Conservation (phyloP, 2,113 vertebrate genomes). For the Pomatorhinus ruficollis region DNA sequence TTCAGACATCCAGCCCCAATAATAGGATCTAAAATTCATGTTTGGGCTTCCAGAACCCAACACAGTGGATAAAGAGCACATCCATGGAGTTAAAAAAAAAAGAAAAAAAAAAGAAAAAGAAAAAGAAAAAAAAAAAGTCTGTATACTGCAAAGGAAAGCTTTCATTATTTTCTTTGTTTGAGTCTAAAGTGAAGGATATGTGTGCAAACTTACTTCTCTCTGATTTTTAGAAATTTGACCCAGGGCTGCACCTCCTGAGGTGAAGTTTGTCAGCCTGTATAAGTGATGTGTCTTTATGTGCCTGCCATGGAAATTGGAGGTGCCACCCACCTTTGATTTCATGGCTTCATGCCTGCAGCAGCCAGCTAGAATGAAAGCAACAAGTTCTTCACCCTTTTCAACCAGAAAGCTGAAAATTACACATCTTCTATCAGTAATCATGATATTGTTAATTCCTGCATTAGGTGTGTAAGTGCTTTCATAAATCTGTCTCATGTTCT, state of each 20-base stretch:
- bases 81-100: not conserved
- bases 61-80: not conserved
- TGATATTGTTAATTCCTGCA: not conserved
- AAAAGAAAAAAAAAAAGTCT: not conserved
- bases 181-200: not conserved
- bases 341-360: not conserved
- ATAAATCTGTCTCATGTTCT: not conserved
- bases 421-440: not conserved
- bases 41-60: not conserved
- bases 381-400: not conserved
- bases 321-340: not conserved
- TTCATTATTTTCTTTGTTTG: not conserved
- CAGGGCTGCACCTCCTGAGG: not conserved
- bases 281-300: not conserved
- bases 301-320: not conserved
- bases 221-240: not conserved
- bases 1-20: not conserved
- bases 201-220: not conserved
- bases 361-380: not conserved
- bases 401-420: not conserved
- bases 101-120: not conserved
- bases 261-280: too few relatives aligned
- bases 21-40: not conserved
- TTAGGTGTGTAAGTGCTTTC: not conserved
- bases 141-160: not conserved